Conservation (phyloP, 1,140 invertebrate genomes). For the Camponotus floridanus region DNA sequence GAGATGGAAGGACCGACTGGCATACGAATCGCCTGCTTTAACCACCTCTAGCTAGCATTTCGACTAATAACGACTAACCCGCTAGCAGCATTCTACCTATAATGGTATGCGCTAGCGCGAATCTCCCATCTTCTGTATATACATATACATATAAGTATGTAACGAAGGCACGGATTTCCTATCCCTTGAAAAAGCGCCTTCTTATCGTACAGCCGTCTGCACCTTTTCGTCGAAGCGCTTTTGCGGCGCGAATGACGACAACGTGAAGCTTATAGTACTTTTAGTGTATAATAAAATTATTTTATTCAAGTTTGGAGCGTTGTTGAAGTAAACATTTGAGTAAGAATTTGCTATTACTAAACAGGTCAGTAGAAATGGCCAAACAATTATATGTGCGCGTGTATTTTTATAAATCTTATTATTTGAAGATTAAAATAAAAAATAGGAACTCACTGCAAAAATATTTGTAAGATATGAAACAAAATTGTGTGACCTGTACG, state of each 20-base stretch:
- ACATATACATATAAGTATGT: slow-evolving; percentile 55
- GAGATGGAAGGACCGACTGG: slow-evolving; percentile 84
- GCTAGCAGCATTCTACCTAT: slow-evolving; percentile 64
- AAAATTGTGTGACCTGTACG: too few species aligned
- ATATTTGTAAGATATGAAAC: too few species aligned
- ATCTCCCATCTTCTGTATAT: slow-evolving; percentile 61
- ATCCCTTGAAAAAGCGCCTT: slow-evolving; percentile 57
- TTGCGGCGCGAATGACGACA: slow-evolving; percentile 51
- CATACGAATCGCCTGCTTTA: slow-evolving; percentile 85
- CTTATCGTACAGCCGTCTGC: slow-evolving; percentile 56
- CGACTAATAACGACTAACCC: slow-evolving; percentile 78
- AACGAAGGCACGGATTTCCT: slow-evolving; percentile 56
- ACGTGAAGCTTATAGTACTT: slow-evolving; percentile 45
- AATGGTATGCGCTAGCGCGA: slow-evolving; percentile 67
- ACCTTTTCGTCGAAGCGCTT: slow-evolving; percentile 47
- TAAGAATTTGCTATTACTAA: too few species aligned
- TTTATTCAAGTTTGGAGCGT: not conserved
- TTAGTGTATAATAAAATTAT: slow-evolving; percentile 34
- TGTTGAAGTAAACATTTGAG: not conserved
- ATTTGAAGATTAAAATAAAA: too few species aligned
- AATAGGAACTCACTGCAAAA: too few species aligned
- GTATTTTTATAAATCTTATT: too few species aligned
- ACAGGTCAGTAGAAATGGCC: too few species aligned
- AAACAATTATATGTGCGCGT: too few species aligned
- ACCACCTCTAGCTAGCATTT: slow-evolving; percentile 77